These are phyloP conservation scores for Myzus persicae DNA, from an alignment of 1,140 invertebrate genomes.

Conservation along the genomic window DNA sequence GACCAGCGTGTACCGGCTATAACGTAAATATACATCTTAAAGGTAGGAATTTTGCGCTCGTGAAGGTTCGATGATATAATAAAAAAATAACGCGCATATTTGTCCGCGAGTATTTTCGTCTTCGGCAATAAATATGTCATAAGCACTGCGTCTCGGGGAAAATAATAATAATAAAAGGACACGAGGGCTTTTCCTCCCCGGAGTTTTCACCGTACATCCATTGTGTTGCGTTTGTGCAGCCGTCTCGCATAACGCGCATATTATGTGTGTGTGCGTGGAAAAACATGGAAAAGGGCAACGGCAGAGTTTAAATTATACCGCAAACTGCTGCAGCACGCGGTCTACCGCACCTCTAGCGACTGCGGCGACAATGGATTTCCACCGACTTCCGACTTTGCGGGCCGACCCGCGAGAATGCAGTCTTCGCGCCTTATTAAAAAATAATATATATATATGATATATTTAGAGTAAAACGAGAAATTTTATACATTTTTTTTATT, in stretches of 20 bases:
- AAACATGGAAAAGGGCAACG: slow-evolving; percentile 25
- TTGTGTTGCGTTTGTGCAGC: background rate
- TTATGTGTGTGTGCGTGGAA: background rate
- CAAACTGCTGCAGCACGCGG: background rate
- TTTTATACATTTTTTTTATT: slow-evolving; percentile 24
- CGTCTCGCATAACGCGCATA: background rate
- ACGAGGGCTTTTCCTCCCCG: background rate
- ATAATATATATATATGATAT: background rate
- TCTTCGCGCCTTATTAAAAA: background rate
- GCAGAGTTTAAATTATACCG: slow-evolving; percentile 13
- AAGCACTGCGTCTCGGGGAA: slow-evolving; percentile 25
- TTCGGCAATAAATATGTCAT: slow-evolving; percentile 31
- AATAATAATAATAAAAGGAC: slow-evolving; percentile 46
- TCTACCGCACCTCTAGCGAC: background rate
- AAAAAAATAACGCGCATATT: slow-evolving; percentile 16
- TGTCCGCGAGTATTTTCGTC: background rate
- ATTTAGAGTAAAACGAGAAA: background rate
- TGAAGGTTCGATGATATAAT: background rate
- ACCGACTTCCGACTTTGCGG: background rate
- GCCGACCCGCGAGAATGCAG: background rate
- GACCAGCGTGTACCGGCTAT: background rate
- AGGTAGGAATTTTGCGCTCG: background rate
- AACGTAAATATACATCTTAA: background rate
- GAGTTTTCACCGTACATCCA: slow-evolving; percentile 9
- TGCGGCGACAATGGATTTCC: background rate